phyloP scores from a whole-genome alignment of 2,888 invertebrate species.

The Drosophila hamatofila region DNA sequence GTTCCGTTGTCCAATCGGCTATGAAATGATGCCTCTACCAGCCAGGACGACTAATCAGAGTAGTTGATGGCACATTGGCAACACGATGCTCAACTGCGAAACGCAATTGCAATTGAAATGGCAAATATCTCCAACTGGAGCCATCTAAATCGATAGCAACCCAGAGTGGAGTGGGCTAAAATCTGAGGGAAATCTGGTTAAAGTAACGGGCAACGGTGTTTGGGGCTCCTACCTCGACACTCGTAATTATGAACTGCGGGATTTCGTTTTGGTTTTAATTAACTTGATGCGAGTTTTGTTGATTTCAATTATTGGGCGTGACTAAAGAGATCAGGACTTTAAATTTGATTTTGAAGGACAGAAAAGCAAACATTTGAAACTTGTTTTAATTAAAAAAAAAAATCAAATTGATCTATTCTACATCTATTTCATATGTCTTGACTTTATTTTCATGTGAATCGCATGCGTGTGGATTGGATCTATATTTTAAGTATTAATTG shows the following conservation, averaged over 20 bases:
- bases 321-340: not conserved
- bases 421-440: too few relatives aligned
- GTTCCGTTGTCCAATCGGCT: conserved; percentile 73
- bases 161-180: not conserved
- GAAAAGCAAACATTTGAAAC: too few relatives aligned
- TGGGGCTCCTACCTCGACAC: not conserved
- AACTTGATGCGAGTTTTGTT: not conserved
- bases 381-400: too few relatives aligned
- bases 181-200: not conserved
- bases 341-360: not conserved
- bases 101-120: conserved; percentile 16
- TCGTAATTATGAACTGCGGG: conserved; percentile 6
- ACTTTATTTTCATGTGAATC: too few relatives aligned
- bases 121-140: conserved; percentile 8
- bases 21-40: conserved; percentile 74
- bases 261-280: conserved; percentile 2
- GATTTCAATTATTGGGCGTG: not conserved
- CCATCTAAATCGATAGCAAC: not conserved
- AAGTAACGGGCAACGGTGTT: not conserved
- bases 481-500: too few relatives aligned
- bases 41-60: conserved; percentile 74
- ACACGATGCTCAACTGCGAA: not conserved
- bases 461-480: too few relatives aligned
- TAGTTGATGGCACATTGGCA: conserved; percentile 54
- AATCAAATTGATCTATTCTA: too few relatives aligned